phyloP scores from a whole-genome alignment of 2,797 vertebrate genomes.

The Melanotaenia pygmaea region DNA sequence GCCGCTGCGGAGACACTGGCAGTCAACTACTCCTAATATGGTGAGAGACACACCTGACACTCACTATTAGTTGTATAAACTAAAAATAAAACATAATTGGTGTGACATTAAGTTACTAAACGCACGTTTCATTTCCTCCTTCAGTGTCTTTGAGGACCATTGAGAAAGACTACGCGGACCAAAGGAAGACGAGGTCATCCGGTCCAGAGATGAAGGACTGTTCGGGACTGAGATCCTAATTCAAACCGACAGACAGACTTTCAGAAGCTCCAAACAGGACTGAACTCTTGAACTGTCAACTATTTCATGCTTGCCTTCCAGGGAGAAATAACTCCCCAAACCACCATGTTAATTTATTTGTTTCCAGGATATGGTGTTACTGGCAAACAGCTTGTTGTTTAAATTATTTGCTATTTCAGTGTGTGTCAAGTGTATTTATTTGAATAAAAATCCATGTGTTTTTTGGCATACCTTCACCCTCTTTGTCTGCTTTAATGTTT shows the following conservation, averaged over 20 bases:
- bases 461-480: conserved; percentile 57
- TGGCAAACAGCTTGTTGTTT: conserved; percentile 75
- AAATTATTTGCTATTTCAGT: conserved; percentile 81
- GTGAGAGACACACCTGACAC: conserved; percentile 58
- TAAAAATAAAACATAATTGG: background rate
- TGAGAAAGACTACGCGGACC: conserved; percentile 76
- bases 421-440: conserved; percentile 84
- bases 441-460: conserved; percentile 82
- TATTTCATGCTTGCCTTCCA: conserved; percentile 72
- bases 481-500: conserved; percentile 4
- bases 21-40: conserved; percentile 65
- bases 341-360: conserved; percentile 84
- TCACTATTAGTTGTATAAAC: background rate
- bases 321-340: conserved; percentile 63
- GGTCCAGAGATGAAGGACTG: conserved; percentile 81
- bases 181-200: conserved; percentile 74
- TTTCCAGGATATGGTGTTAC: conserved; percentile 71
- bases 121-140: conserved; percentile 1
- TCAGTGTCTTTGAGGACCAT: conserved; percentile 71
- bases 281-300: conserved; percentile 73
- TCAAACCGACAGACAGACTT: conserved; percentile 49
- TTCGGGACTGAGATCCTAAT: conserved; percentile 58
- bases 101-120: conserved; percentile 5
- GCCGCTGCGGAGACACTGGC: conserved; percentile 12
- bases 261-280: conserved; percentile 68